Base-by-base conservation (phyloP, 2,888 invertebrate species). In the Habroteleia sp. region DNA sequence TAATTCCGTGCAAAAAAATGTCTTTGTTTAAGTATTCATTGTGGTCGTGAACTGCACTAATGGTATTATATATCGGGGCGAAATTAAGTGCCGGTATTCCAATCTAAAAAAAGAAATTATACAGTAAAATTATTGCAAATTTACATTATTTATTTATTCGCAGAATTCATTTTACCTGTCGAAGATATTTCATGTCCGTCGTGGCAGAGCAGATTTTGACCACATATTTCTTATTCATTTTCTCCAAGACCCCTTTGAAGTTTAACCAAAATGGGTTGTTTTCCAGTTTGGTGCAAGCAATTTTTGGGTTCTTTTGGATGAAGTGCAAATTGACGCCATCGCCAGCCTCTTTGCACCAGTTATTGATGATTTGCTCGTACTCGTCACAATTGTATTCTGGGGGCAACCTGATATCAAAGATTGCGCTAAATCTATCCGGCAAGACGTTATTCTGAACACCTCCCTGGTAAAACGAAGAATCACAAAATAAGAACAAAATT, bases 371-470 rank as follows among this genome's bases (percentile, higher is more conserved):
- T 25, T 91, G 89, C 80, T 93, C 93, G 83, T 94, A 92, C 76
- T 92, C 89, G 0, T 87, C 89, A 44, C 93, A 91, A 80, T 93
- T 90, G 4, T 92, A n/a, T 4, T 16, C 91, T 1, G 91, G 91
- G 0, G 93, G 91, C 0, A 93, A 92, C 17, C 97, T 92, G 52
- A 93, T 89, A 85, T 95, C 95, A 85, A 95, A 94, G 71, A 93
- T 92, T 0, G 92, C 94, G 0, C 91, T 91, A 74, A 98, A 88
- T 82, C 94, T 93, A 37, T 94, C 93, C 0, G 98, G 98, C 13
- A 98, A 92, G 0, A 98, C 97, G 89, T 98, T 98, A 1, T 93
- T 91, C 89, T 97, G 97, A 0, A 97, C 93, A 2, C 98, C 98
- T 69, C 97, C 97, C 91, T 31, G 10, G n/a, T n/a, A n/a, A n/a